phyloP scores from a whole-genome alignment of 1,140 invertebrate genomes.

The Drosophila virilis region DNA sequence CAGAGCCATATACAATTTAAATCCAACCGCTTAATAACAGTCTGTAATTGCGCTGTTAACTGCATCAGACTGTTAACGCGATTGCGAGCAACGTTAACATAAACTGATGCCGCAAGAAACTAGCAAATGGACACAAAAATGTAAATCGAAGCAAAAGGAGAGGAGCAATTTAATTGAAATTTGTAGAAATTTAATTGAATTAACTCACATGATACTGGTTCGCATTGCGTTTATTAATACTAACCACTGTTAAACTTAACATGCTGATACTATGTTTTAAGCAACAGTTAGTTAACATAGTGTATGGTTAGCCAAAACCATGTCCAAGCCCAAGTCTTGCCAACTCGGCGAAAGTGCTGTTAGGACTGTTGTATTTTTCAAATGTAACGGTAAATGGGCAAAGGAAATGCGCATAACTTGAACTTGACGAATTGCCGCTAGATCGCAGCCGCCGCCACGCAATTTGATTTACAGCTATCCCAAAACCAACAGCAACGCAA shows the following conservation, averaged over 20 bases:
- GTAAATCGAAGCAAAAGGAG: background rate
- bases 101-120: background rate
- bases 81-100: background rate
- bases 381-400: conserved; percentile 73
- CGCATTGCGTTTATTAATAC: background rate
- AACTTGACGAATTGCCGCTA: conserved; percentile 73
- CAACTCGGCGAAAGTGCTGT: conserved; percentile 59
- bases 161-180: background rate
- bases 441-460: conserved; percentile 39
- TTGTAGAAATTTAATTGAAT: background rate
- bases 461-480: conserved; percentile 50
- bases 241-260: background rate
- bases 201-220: background rate
- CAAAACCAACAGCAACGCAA: background rate
- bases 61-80: background rate
- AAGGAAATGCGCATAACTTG: conserved; percentile 82
- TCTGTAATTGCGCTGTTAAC: conserved; percentile 7
- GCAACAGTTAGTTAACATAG: conserved; percentile 16
- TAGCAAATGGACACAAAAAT: background rate
- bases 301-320: background rate
- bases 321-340: conserved; percentile 5
- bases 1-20: conserved; percentile 55
- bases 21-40: conserved; percentile 33
- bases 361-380: conserved; percentile 59
- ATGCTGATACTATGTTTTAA: background rate